Evolutionary conservation across 2,113 vertebrate species (phyloP), one percentile per base, ranked within the genome.

Genomic region (Alligator mississippiensis): DNA sequence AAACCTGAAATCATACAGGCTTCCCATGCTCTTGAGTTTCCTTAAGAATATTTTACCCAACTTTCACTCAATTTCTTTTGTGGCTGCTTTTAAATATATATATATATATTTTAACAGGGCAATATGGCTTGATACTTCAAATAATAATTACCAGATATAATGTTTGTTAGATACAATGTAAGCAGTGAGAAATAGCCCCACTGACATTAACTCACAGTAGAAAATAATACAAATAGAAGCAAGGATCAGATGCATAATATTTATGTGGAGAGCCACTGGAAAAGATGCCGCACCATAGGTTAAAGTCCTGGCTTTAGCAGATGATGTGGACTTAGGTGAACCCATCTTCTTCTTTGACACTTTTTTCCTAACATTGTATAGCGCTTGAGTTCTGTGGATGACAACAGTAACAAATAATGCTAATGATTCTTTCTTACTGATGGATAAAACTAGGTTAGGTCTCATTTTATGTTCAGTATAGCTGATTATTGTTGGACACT

Each of bases 1-100:
- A 94, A 96, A 88, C 88, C 85, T 80, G 79, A 63, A 91, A 96
- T 95, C 88, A 90, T 24, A 59, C 83, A 84, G 47, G 12, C 76
- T 92, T 96, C 94, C 91, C 1, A 1, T 91, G 78, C 66, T 91
- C 85, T 83, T 88, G 76, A 84, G 13, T 93, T 95, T 94, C 81
- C 89, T 90, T 94, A 55, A 93, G 93, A 92, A 90, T 59, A n/a
- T 66, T n/a, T 92, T 94, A 80, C 47, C 24, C 85, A 84, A 13
- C 17, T 88, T 62, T 91, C 59, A 47, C 55, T 86, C 34, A 59
- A 59, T 15, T 88, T 90, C 7, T 88, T 60, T 34, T 94, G 91
- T 84, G 91, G 91, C 84, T 91, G 9, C 77, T 91, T 47, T 47
- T 9, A 47, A 47, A 47, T 34, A 34, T 34, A 47, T 47, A 47